Evolutionary conservation across 2,113 vertebrate species (phyloP).

Genomic region (Vulpes vulpes): DNA sequence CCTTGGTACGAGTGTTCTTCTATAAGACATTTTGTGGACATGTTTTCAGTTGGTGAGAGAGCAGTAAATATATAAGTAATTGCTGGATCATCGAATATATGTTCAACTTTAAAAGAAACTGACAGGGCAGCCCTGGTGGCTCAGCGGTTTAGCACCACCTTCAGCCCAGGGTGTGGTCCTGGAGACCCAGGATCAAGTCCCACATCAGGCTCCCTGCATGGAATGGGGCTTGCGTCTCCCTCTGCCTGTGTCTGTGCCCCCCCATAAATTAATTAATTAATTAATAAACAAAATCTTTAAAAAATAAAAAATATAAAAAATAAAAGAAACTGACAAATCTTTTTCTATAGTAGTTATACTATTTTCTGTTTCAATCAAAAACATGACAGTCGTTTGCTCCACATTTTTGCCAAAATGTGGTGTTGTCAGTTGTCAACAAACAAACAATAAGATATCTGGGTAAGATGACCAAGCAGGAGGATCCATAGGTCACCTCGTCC

Average conservation of each 20-base stretch:
- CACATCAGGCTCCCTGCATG: too few relatives aligned
- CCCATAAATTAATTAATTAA: too few relatives aligned
- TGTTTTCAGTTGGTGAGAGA: background rate
- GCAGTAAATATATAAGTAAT: background rate
- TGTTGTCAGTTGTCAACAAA: background rate
- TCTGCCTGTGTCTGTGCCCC: too few relatives aligned
- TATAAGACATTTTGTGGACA: background rate
- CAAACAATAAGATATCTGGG: background rate
- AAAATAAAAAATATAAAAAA: too few relatives aligned
- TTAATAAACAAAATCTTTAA: too few relatives aligned
- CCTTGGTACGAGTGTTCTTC: background rate
- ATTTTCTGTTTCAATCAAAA: slow-evolving; percentile 8
- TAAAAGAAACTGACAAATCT: background rate
- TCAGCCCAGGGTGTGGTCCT: too few relatives aligned
- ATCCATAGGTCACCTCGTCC: background rate
- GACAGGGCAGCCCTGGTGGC: background rate
- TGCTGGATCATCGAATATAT: background rate
- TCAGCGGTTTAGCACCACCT: too few relatives aligned
- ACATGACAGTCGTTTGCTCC: background rate
- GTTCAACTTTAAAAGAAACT: background rate
- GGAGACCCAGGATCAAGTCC: too few relatives aligned
- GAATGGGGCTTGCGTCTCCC: too few relatives aligned
- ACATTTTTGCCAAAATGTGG: background rate
- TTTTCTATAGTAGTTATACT: background rate
- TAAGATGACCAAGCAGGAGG: background rate